Evolutionary conservation across 2,888 invertebrate species (phyloP), one percentile per base, ranked within the genome.

Genomic region (Leptopilina myrica): DNA sequence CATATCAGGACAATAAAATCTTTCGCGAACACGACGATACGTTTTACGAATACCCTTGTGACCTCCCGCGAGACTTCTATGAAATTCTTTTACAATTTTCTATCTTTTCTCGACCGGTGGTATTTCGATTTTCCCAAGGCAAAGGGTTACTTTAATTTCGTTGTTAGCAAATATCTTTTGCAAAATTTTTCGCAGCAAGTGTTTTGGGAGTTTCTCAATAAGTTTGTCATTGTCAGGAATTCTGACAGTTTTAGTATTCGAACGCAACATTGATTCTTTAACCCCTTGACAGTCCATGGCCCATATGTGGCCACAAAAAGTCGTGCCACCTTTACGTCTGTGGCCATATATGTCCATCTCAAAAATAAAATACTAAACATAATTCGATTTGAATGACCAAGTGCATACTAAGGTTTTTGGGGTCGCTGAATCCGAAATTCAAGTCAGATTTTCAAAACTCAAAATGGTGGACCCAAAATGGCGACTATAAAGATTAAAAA

Each of bases 1-100:
- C 26, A 84, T n/a, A 40, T 83, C 79, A 12, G 78, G 64, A 84
- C 82, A 83, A 56, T 64, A 81, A 6, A 78, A 85, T 0, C 69
- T n/a, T 11, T 73, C 78, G 77, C 81, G 76, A 0, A 84, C 80
- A 46, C 82, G 26, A 26, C 78, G 84, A 15, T 82, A 81, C 0
- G 81, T 84, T 66, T 66, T 66, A 1, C 66, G 43, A 8, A 66
- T 6, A 40, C 66, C 66, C 33, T 66, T 66, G 8, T 80, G 83
- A 11, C 82, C 82, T 2, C 82, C 85, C 7, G 80, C 64, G 0
- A 80, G n/a, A 6, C 81, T 81, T 0, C 11, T 9, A 56, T 83
- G 83, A 0, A 26, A 33, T 77, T 82, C 82, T 8, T 80, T 33
- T 5, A 82, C 64, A 9, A 83, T 76, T 49, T 75, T 9, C 8